phyloP scores from a whole-genome alignment of 2,888 invertebrate species.

The Drosophila macrospina region DNA sequence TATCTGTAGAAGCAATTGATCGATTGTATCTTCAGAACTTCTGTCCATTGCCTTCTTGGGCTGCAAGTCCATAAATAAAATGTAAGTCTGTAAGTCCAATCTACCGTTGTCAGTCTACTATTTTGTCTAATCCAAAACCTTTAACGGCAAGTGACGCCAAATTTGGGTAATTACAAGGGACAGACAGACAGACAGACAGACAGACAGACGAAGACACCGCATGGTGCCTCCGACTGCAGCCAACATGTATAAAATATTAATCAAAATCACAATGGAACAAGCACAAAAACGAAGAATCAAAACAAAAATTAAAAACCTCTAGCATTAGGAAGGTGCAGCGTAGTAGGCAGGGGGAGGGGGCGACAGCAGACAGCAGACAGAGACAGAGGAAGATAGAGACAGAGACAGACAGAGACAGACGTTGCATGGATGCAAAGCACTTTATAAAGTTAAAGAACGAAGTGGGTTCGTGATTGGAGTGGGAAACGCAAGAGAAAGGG shows the following conservation, averaged over 20 bases:
- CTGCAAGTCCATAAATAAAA: conserved; percentile 62
- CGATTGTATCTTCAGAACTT: background rate
- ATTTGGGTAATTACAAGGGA: conserved; percentile 75
- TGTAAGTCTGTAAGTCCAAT: conserved; percentile 52
- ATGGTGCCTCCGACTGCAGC: conserved; percentile 44
- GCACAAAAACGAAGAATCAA: conserved; percentile 59
- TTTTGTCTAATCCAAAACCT: conserved; percentile 56
- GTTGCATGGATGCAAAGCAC: conserved; percentile 80
- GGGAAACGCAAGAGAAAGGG: background rate
- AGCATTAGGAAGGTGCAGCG: conserved; percentile 44
- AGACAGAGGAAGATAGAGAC: conserved; percentile 11
- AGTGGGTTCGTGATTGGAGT: conserved; percentile 27
- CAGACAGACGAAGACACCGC: conserved; percentile 45
- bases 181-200: conserved; percentile 14
- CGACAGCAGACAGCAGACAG: conserved; percentile 7
- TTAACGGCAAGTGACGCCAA: conserved; percentile 78
- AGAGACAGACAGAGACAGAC: conserved; percentile 42
- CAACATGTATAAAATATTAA: conserved; percentile 75
- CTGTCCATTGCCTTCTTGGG: conserved; percentile 34
- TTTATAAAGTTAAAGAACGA: conserved; percentile 64
- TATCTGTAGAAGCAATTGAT: background rate
- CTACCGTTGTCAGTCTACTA: conserved; percentile 59
- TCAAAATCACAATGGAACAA: conserved; percentile 70
- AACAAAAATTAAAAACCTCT: conserved; percentile 64
- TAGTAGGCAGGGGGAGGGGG: background rate